Evolutionary conservation across 2,888 invertebrate species (phyloP), one percentile per base, ranked within the genome.

Genomic region (Amiota communis): DNA sequence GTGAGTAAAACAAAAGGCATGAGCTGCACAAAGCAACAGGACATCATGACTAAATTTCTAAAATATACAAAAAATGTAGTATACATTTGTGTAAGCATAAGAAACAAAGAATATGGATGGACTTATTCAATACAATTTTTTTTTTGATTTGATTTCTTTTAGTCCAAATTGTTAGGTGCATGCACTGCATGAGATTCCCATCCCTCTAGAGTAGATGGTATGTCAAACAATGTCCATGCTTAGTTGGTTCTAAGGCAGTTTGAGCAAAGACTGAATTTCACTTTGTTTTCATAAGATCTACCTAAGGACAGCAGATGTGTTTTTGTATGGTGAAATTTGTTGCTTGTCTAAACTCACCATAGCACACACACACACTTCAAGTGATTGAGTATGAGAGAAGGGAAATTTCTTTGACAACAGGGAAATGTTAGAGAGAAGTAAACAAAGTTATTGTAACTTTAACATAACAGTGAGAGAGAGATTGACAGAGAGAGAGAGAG

Each of bases 21-120:
- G 36, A 68, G 67, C 23, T 2, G 23, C 23, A 3, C 23, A 23
- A 23, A 23, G 23, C 67, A 68, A 68, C 67, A 68, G 67, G 67
- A 68, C 67, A 68, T 8, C 47, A 48, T 48, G 17, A 17, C 49
- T 23, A 36, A 20, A 23, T 51, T 8, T 51, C 67, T 6, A 36
- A 36, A 36, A 36, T 36, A 36, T 6, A 36, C 36, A 36, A 36
- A 36, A 36, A 36, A 36, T 3, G 3, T 23, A 36, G 3, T 23
- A 23, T 23, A 36, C 51, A n/a, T 68, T 65, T 51, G 51, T 53
- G 51, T 53, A 68, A 51, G 53, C 53, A 53, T 68, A 53, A 53
- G 53, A 53, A 53, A 53, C n/a, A 53, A 53, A 53, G 12, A 53
- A n/a, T 10, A 8, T n/a, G 53, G 53, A 36, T 36, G 36, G 36